phyloP scores from a whole-genome alignment of 2,113 vertebrate genomes.

The Proterorhinus semilunaris region DNA sequence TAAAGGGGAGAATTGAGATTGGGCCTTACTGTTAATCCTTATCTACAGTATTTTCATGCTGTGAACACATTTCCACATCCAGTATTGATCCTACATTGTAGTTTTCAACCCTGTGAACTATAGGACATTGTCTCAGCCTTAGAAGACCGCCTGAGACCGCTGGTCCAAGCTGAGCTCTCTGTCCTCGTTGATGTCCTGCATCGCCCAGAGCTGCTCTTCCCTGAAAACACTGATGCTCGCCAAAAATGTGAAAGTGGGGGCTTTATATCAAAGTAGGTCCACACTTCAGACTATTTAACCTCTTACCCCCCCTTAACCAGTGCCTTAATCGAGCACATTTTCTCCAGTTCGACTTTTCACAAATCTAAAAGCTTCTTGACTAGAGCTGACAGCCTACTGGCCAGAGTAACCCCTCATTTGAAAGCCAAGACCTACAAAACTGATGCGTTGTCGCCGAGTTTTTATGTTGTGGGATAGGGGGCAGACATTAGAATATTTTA shows the following conservation, averaged over 20 bases:
- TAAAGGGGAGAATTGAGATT: too few species aligned
- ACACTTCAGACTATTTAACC: neutral
- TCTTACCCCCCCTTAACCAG: neutral
- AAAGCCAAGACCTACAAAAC: too few species aligned
- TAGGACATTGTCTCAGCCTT: slow-evolving; percentile 96
- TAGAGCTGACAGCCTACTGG: too few species aligned
- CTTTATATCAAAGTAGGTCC: slow-evolving; percentile 95
- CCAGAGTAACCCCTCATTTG: too few species aligned
- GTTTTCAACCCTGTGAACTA: neutral
- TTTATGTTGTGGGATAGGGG: too few species aligned
- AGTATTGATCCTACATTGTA: neutral
- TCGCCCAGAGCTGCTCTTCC: slow-evolving; percentile 94
- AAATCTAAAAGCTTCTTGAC: too few species aligned
- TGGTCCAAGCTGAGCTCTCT: slow-evolving; percentile 94
- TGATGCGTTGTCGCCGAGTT: too few species aligned
- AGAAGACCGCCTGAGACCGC: slow-evolving; percentile 91
- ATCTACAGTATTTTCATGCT: neutral
- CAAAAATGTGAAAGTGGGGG: slow-evolving; percentile 96
- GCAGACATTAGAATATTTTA: too few species aligned
- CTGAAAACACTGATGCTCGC: slow-evolving; percentile 94
- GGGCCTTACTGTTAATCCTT: neutral
- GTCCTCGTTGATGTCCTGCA: slow-evolving; percentile 98
- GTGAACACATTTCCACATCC: neutral
- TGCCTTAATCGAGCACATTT: too few species aligned
- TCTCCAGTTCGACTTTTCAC: too few species aligned